Evolutionary conservation across 2,797 vertebrate species (phyloP).

Genomic region (Hipposideros larvatus): DNA sequence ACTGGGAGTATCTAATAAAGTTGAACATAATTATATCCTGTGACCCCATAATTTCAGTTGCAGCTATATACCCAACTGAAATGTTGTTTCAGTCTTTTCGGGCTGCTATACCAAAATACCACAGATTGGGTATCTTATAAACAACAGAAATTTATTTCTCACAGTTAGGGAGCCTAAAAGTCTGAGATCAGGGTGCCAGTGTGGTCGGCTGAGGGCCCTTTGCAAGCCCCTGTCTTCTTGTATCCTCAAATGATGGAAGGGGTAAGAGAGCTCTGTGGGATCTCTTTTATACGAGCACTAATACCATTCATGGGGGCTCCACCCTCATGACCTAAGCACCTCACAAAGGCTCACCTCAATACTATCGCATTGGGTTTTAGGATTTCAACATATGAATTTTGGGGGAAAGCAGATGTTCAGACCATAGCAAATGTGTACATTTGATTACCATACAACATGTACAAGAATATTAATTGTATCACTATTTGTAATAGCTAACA

Average conservation of each 20-base stretch:
- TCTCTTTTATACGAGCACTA: not conserved
- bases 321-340: not conserved
- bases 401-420: not conserved
- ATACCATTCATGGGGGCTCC: not conserved
- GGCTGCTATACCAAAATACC: not conserved
- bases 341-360: not conserved
- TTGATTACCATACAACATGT: not conserved
- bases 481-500: not conserved
- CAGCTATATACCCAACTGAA: not conserved
- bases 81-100: not conserved
- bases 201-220: not conserved
- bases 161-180: not conserved
- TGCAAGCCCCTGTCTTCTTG: not conserved
- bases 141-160: not conserved
- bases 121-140: not conserved
- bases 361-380: not conserved
- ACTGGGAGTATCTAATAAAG: not conserved
- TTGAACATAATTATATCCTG: not conserved
- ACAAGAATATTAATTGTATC: not conserved
- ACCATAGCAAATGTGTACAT: not conserved
- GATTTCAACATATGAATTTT: not conserved
- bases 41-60: not conserved
- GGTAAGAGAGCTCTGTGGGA: not conserved
- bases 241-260: not conserved
- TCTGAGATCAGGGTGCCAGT: not conserved